These are phyloP conservation scores for Buphagus erythrorhynchus DNA, from an alignment of 2,797 vertebrate genomes.

Conservation along the genomic window DNA sequence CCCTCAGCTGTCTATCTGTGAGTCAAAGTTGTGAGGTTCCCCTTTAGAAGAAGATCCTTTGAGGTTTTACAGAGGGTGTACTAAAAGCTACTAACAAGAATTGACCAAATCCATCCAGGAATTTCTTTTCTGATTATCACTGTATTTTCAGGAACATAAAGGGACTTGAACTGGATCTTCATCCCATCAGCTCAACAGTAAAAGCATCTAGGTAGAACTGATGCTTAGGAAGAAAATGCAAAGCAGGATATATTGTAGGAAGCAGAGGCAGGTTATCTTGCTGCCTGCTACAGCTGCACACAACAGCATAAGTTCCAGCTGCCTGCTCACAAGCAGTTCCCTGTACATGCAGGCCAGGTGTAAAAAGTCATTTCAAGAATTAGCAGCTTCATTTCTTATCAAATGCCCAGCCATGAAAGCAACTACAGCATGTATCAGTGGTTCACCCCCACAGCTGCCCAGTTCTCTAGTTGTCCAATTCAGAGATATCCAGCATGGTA, in stretches of 20 bases:
- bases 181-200: background rate
- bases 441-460: background rate
- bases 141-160: background rate
- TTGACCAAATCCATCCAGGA: background rate
- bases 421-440: background rate
- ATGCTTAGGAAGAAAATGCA: background rate
- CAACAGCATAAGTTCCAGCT: background rate
- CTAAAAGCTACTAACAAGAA: background rate
- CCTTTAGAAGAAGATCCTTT: background rate
- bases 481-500: background rate
- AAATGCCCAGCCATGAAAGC: background rate
- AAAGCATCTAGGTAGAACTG: background rate
- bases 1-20: background rate
- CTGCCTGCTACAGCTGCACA: background rate
- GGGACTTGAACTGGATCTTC: background rate
- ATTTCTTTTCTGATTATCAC: background rate
- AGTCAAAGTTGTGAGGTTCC: background rate
- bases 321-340: background rate
- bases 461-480: background rate
- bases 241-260: background rate
- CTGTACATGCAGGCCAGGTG: background rate
- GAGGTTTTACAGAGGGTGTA: background rate
- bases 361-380: background rate
- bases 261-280: rapidly evolving
- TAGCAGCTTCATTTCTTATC: background rate